Percentiles rank a stretch among this genome's conserved stretches.
Conservation (phyloP, 2,888 invertebrate genomes). For the Macaria liturata region DNA sequence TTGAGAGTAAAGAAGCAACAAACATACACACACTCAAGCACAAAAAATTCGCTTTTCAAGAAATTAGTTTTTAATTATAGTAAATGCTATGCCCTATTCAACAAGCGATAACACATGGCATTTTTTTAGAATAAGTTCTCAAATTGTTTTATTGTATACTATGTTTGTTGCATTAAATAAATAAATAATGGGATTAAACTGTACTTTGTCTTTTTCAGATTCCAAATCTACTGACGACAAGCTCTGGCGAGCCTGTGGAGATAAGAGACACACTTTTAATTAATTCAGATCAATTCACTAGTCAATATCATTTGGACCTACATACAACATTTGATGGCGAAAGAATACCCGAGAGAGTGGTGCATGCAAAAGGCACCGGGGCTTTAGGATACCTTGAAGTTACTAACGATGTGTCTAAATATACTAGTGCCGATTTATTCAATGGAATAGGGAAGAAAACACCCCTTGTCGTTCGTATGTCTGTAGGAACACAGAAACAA, state of each 20-base stretch:
- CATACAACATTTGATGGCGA: constrained; percentile 88
- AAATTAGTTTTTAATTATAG: too few relatives aligned
- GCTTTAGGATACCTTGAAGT: constrained; percentile 93
- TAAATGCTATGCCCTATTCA: too few relatives aligned
- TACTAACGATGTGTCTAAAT: constrained; percentile 90
- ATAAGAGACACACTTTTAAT: constrained; percentile 87
- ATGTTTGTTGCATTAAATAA: too few relatives aligned
- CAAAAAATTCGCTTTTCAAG: too few relatives aligned
- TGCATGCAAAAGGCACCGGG: constrained; percentile 95
- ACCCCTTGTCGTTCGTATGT: constrained; percentile 88
- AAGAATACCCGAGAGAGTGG: constrained; percentile 95
- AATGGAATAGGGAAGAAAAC: constrained; percentile 89
- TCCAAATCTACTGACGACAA: constrained; percentile 85
- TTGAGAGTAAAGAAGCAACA: too few relatives aligned
- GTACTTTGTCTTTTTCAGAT: constrained; percentile 55
- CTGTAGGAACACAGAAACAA: constrained; percentile 90
- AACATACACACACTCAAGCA: too few relatives aligned
- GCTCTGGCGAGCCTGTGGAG: constrained; percentile 90
- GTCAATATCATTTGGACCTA: constrained; percentile 60
- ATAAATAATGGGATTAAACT: too few relatives aligned
- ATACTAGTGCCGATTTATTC: constrained; percentile 89
- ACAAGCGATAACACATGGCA: too few relatives aligned
- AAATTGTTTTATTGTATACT: too few relatives aligned
- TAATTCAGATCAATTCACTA: constrained; percentile 83
- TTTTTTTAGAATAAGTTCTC: too few relatives aligned